A percentile compares a stretch with the other conserved stretches of the same genome.
Evolutionary conservation across 2,888 invertebrate genomes (phyloP).

Genomic region (Trissolcus brochymenae): DNA sequence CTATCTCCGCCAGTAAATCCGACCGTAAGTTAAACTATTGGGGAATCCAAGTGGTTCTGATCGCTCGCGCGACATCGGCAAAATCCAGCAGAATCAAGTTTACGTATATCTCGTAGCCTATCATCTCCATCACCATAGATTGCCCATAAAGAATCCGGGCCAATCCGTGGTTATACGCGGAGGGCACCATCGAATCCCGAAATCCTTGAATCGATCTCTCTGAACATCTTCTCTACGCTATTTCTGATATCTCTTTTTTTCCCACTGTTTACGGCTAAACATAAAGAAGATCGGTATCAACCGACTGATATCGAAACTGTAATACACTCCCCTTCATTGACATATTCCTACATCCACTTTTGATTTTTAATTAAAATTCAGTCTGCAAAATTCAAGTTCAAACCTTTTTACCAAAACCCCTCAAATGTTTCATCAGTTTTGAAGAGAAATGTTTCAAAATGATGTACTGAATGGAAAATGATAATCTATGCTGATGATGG

Average conservation of each 20-base stretch:
- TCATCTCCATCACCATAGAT: slow-evolving; percentile 77
- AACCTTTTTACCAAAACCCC: background rate
- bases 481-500: slow-evolving; percentile 31
- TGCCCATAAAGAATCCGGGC: slow-evolving; percentile 75
- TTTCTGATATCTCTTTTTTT: slow-evolving; percentile 55
- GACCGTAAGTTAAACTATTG: slow-evolving; percentile 76
- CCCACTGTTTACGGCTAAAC: slow-evolving; percentile 56
- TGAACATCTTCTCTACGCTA: slow-evolving; percentile 61
- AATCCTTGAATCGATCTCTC: slow-evolving; percentile 67
- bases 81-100: slow-evolving; percentile 75
- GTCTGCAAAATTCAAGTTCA: background rate
- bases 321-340: slow-evolving; percentile 33
- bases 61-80: slow-evolving; percentile 63
- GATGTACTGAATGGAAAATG: slow-evolving; percentile 12
- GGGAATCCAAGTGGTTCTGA: slow-evolving; percentile 69
- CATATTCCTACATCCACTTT: slow-evolving; percentile 6
- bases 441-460: slow-evolving; percentile 22
- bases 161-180: slow-evolving; percentile 75
- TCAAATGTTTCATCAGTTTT: too few relatives aligned
- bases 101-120: slow-evolving; percentile 76
- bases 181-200: slow-evolving; percentile 61
- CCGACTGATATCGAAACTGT: slow-evolving; percentile 36
- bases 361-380: slow-evolving; percentile 21
- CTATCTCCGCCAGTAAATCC: slow-evolving; percentile 76
- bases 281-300: slow-evolving; percentile 58